Evolutionary conservation across 2,888 invertebrate species (phyloP).

Genomic region (Ennomos quercinarius): DNA sequence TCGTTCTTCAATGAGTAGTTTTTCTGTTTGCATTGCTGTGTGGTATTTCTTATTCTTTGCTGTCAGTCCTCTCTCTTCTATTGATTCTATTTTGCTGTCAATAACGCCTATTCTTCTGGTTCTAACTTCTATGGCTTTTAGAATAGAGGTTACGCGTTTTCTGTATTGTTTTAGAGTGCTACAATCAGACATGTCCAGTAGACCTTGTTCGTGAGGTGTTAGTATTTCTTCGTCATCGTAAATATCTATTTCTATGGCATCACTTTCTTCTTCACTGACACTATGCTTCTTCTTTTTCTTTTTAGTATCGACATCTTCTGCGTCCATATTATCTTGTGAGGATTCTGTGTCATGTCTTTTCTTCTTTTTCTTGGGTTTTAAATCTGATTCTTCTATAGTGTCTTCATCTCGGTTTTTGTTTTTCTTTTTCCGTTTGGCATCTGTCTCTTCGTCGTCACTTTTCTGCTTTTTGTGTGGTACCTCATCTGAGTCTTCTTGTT

Average conservation of each 20-base stretch:
- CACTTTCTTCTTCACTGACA: constrained; percentile 62
- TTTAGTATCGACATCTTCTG: constrained; percentile 18
- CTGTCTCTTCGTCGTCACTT: constrained; percentile 25
- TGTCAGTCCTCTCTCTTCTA: constrained; percentile 68
- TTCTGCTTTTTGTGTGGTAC: constrained; percentile 28
- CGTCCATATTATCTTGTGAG: neutral
- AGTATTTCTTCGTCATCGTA: constrained; percentile 61
- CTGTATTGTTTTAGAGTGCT: constrained; percentile 58
- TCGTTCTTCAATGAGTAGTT: constrained; percentile 57
- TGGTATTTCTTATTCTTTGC: constrained; percentile 67
- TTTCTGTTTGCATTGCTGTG: constrained; percentile 70
- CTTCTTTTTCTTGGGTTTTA: constrained; percentile 31
- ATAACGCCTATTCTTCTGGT: constrained; percentile 52
- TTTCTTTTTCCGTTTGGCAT: constrained; percentile 32
- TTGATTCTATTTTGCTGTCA: constrained; percentile 57
- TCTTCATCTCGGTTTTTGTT: constrained; percentile 25
- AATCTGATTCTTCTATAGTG: constrained; percentile 16
- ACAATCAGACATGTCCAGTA: constrained; percentile 69
- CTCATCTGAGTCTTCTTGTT: constrained; percentile 38
- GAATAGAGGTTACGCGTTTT: constrained; percentile 57
- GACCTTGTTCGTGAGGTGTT: constrained; percentile 58
- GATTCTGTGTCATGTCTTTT: constrained; percentile 5
- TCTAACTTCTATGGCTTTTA: constrained; percentile 62
- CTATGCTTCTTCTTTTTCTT: constrained; percentile 33
- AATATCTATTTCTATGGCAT: constrained; percentile 68